Percentiles rank a stretch among this genome's conserved stretches.
Conservation (phyloP, 2,797 vertebrate species). For the Lagorchestes hirsutus region DNA sequence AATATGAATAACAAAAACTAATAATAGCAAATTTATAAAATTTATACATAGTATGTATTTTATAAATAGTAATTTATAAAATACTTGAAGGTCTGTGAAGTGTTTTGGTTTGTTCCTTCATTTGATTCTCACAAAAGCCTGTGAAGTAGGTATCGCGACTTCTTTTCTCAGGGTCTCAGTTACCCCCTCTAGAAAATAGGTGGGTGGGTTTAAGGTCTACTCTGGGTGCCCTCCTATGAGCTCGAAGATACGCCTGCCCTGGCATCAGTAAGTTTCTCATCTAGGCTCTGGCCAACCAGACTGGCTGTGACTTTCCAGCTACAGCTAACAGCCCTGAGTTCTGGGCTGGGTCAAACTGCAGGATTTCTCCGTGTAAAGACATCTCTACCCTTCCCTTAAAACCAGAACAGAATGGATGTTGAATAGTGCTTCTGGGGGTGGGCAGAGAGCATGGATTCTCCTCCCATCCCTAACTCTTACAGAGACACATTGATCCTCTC, state of each 20-base stretch:
- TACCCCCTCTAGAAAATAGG: not conserved
- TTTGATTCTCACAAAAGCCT: not conserved
- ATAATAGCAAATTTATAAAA: not conserved
- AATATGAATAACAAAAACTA: not conserved
- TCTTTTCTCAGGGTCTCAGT: not conserved
- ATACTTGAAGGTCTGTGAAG: not conserved
- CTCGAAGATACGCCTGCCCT: not conserved
- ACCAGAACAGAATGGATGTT: not conserved
- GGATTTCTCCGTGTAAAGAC: not conserved
- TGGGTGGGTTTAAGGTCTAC: not conserved
- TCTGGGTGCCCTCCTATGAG: not conserved
- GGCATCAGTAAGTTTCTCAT: not conserved
- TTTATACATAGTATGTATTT: too few relatives aligned
- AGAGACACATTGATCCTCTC: fast-evolving
- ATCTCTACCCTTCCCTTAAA: not conserved
- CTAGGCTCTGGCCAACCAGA: not conserved
- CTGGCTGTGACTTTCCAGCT: not conserved
- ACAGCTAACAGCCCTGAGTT: not conserved
- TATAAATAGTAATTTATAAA: not conserved
- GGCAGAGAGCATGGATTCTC: not conserved
- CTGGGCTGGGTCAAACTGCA: not conserved
- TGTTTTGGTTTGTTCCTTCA: not conserved
- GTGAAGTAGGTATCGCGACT: not conserved
- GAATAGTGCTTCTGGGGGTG: not conserved
- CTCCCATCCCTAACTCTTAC: not conserved